Base-by-base conservation (phyloP, 2,888 invertebrate genomes). In the Erannis defoliaria region DNA sequence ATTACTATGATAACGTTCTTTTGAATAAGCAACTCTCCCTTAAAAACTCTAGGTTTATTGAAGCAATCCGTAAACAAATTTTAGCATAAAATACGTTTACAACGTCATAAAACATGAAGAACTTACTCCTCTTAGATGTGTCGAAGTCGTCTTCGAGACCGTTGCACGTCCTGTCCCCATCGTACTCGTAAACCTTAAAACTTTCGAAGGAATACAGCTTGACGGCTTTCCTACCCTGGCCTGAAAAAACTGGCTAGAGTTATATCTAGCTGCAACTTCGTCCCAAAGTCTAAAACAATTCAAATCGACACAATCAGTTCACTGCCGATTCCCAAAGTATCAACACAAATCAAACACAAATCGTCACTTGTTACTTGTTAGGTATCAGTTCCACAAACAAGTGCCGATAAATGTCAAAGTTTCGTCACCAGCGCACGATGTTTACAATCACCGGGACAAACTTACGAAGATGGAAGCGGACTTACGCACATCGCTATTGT, bases 181-280 rank as follows among this genome's bases (percentile, higher is more conserved):
- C 93, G 73, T 92, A 93, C 84, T 92, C 91, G 74, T 92, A 93
- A 71, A 86, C 90, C 84, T 93, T 90, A 81, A 93, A 93, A 83
- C 88, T 92, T 75, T 93, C 92, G 82, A 93, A 90, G 82, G 93
- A 93, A 93, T 92, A 93, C 93, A 93, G 93, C 87, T 91, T 93
- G 93, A 73, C 86, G 86, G 82, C 81, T 89, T 89, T 82, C 72
- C 66, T 73, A 62, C 66, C 61, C 71, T 65, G 45, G 57, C 72
- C 62, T 70, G 74, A 72, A 43, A 10, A 61, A 63, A 56, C 48
- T 21, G 45, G 55, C 50, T 57, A 45, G 12, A 9, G 16, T 8
- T 38, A 10, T 23, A n/a, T 35, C 38, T 46, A 64, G 21, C 54
- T 2, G n/a, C 48, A 50, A 16, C 26, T 53, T 18, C 42, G 37